Conservation (phyloP, 2,113 vertebrate genomes). For the Sinocyclocheilus anshuiensis region DNA sequence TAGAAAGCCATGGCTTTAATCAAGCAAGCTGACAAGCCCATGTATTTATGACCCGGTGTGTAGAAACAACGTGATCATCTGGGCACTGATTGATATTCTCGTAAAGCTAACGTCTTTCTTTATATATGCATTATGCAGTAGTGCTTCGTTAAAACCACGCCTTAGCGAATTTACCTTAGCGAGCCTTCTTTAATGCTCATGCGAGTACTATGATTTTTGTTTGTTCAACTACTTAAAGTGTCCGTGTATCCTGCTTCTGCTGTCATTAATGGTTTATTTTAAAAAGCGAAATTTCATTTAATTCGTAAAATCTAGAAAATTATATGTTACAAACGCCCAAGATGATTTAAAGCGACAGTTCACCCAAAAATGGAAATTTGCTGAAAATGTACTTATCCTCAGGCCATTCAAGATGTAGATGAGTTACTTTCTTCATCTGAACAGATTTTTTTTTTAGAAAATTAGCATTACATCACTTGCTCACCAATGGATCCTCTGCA, state of each 20-base stretch:
- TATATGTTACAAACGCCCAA: too few species aligned
- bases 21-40: not conserved
- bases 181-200: not conserved
- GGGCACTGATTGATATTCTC: not conserved
- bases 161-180: too few species aligned
- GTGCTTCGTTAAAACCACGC: not conserved
- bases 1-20: not conserved
- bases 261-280: not conserved
- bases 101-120: not conserved
- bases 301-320: too few species aligned
- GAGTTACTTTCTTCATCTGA: too few species aligned
- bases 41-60: not conserved
- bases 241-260: not conserved
- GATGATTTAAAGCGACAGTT: not conserved
- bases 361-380: too few species aligned
- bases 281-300: not conserved
- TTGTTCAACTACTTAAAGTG: not conserved
- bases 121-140: not conserved
- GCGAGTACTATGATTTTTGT: not conserved
- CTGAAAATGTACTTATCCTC: too few species aligned
- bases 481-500: too few species aligned
- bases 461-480: too few species aligned
- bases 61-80: not conserved
- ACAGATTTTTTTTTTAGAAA: too few species aligned
- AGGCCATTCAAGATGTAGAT: too few species aligned